Evolutionary conservation across 2,797 vertebrate species (phyloP), one percentile per base, ranked within the genome.

Genomic region (Macropodus opercularis): DNA sequence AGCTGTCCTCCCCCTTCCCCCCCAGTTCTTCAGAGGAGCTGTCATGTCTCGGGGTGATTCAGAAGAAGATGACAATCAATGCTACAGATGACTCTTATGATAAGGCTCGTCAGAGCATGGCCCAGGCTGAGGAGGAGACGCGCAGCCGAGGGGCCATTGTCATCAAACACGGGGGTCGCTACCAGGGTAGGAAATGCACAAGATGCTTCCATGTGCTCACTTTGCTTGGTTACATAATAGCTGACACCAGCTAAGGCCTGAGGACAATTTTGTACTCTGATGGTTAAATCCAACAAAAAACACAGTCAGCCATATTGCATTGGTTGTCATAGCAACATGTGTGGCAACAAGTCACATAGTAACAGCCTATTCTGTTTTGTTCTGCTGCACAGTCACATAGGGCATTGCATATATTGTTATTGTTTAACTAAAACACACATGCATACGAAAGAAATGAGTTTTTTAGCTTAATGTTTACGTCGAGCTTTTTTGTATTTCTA

Each of bases 81-180:
- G 96, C 96, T 17, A 96, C 95, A 0, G 95, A 98, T 1, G 96
- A 98, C 57, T 98, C 96, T 49, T 98, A 98, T 80, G 93, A 96
- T 86, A 96, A 96, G 74, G 95, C 95, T 0, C 92, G 93, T 41
- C 93, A 95, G 79, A 97, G 94, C 90, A 94, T 98, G 95, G 94
- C 95, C 0, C 94, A 94, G 74, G 96, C 91, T 0, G 95, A 97
- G 84, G 95, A 96, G 90, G 96, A 98, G 89, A 96, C 93, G 0
- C 94, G 95, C 27, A 96, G 94, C 77, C 91, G 93, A 1, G 92
- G 92, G 0, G 92, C 96, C 64, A 98, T 98, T 0, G 94, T 98
- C 84, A 97, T 98, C 79, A 98, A 98, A 79, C 87, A 94, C 0
- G 93, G 92, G n/a, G 92, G 93, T 3, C 92, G 93, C 55, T 93